Conservation (phyloP, 1,140 invertebrate genomes). For the Sinella curviseta region DNA sequence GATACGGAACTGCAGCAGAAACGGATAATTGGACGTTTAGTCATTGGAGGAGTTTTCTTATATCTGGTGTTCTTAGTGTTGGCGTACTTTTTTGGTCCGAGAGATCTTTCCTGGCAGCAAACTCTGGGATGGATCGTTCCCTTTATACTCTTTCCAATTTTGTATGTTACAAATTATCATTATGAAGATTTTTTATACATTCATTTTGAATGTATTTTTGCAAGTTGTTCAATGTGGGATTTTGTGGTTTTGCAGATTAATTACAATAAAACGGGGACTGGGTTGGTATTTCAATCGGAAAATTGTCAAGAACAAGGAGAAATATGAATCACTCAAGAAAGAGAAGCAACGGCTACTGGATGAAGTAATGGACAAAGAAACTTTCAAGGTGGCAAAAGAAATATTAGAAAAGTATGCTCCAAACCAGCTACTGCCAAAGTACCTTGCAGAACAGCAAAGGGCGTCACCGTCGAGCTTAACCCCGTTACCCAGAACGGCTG, state of each 20-base stretch:
- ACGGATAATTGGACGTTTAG: conserved; percentile 73
- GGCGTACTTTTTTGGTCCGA: conserved; percentile 75
- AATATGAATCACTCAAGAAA: conserved; percentile 69
- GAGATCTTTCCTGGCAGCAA: conserved; percentile 60
- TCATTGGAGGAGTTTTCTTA: conserved; percentile 75
- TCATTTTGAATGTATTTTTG: too few species aligned
- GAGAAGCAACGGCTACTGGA: conserved; percentile 89
- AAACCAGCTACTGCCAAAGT: conserved; percentile 60
- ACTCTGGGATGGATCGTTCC: conserved; percentile 71
- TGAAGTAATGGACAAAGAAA: conserved; percentile 95
- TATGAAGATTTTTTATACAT: background rate
- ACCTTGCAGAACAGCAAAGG: conserved; percentile 42
- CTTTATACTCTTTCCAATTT: conserved; percentile 70
- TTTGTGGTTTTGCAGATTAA: conserved; percentile 66
- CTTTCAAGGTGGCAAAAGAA: conserved; percentile 92
- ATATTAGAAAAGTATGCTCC: conserved; percentile 86
- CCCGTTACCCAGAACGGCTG: conserved; percentile 26
- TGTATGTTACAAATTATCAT: conserved; percentile 70
- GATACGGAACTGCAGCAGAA: conserved; percentile 77
- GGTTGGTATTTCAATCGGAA: conserved; percentile 85
- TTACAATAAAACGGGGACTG: conserved; percentile 73
- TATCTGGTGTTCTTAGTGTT: conserved; percentile 73
- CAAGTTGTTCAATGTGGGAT: too few species aligned
- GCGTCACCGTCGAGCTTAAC: conserved; percentile 19
- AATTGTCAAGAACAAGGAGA: conserved; percentile 75